phyloP scores from a whole-genome alignment of 2,797 vertebrate species.

The Rhinoraja longicauda region DNA sequence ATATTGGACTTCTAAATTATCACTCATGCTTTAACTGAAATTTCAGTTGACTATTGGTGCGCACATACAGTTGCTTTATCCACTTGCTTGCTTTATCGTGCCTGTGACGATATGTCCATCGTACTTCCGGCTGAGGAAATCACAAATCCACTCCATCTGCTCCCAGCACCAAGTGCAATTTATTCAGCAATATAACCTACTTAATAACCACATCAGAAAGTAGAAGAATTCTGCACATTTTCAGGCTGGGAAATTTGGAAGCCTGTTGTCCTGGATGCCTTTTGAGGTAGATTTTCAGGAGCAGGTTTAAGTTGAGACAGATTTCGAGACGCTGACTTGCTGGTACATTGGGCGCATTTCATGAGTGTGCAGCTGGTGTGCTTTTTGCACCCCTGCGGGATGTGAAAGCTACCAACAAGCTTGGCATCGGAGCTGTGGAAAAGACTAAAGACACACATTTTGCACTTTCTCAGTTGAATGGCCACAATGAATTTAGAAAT shows the following conservation, averaged over 20 bases:
- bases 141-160: neutral
- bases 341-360: neutral
- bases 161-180: neutral
- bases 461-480: neutral
- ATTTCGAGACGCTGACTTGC: neutral
- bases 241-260: neutral
- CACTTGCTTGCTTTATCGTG: neutral
- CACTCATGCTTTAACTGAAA: neutral
- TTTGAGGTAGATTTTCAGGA: neutral
- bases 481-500: neutral
- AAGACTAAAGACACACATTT: neutral
- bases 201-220: neutral
- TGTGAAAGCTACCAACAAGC: neutral
- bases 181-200: neutral
- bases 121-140: neutral
- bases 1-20: neutral
- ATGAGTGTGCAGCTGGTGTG: conserved; percentile 1
- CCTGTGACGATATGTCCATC: neutral
- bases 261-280: neutral
- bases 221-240: neutral
- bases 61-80: neutral
- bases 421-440: neutral
- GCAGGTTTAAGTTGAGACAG: neutral
- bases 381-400: neutral
- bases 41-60: neutral